Conservation (phyloP, 1,140 invertebrate species). For the Drosophila sechellia region DNA sequence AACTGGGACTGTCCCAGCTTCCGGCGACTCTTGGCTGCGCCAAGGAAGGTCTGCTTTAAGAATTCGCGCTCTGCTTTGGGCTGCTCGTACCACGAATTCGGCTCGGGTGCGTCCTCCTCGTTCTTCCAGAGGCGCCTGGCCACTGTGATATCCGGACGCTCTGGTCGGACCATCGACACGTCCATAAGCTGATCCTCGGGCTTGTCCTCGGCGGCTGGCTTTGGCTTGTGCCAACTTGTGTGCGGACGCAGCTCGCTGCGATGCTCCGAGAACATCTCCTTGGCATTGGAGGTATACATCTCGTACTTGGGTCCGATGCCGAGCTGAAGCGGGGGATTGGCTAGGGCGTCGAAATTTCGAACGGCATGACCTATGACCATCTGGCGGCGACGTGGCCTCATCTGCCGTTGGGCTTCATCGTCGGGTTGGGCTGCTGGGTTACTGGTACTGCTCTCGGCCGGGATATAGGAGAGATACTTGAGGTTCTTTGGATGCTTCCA, state of each 20-base stretch:
- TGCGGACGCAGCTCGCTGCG: slow-evolving; percentile 1
- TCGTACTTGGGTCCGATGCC: not conserved
- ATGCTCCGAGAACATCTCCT: not conserved
- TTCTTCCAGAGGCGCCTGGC: not conserved
- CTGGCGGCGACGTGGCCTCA: slow-evolving; percentile 21
- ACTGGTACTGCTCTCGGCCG: not conserved
- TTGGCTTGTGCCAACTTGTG: not conserved
- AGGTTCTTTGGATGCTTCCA: slow-evolving; percentile 44
- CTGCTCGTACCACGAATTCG: slow-evolving; percentile 10
- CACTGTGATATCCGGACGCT: not conserved
- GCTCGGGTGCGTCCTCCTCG: not conserved
- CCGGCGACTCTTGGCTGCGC: not conserved
- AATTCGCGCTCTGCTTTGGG: slow-evolving; percentile 19
- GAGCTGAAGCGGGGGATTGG: not conserved
- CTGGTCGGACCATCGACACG: slow-evolving; percentile 13
- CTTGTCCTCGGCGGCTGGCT: not conserved
- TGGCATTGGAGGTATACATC: not conserved
- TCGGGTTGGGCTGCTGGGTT: not conserved
- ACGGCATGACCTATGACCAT: not conserved
- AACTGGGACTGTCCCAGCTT: slow-evolving; percentile 12
- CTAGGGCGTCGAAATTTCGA: slow-evolving; percentile 1
- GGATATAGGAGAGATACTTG: not conserved
- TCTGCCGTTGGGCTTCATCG: not conserved
- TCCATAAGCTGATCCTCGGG: slow-evolving; percentile 13
- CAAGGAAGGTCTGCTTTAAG: slow-evolving; percentile 3